phyloP scores from a whole-genome alignment of 92 coral and sea anemone genomes.

The Phenganax marumi region DNA sequence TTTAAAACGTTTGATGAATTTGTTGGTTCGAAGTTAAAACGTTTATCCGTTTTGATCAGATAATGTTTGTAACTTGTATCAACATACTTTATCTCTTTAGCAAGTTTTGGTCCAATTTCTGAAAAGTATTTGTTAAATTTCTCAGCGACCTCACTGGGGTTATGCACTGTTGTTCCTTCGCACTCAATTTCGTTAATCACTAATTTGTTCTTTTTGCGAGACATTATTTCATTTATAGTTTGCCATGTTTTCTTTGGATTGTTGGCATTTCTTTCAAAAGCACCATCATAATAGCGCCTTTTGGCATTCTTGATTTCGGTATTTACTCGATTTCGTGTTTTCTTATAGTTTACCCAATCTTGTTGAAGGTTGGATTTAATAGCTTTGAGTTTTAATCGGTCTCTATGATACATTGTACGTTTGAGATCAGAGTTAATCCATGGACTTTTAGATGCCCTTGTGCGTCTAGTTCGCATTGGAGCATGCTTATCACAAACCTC shows the following conservation, averaged over 20 bases:
- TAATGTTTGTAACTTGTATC: not conserved
- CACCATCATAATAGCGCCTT: slow-evolving; percentile 30
- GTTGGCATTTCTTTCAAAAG: not conserved
- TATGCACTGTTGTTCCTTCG: slow-evolving; percentile 12
- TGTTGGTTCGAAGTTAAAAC: slow-evolving; percentile 1
- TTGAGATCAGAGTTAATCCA: slow-evolving; percentile 23
- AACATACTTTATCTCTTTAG: slow-evolving; percentile 16
- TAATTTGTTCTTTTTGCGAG: slow-evolving; percentile 7
- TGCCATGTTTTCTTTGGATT: slow-evolving; percentile 17
- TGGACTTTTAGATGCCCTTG: slow-evolving; percentile 6
- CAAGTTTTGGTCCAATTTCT: slow-evolving; percentile 26
- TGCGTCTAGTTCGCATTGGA: slow-evolving; percentile 37
- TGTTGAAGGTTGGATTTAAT: not conserved
- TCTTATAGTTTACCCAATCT: slow-evolving; percentile 39
- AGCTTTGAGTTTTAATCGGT: too few species aligned
- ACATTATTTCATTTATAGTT: slow-evolving; percentile 21
- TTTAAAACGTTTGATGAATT: slow-evolving; percentile 42
- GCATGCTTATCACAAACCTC: slow-evolving; percentile 50
- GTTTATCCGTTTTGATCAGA: not conserved
- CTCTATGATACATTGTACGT: too few species aligned
- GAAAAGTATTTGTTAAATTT: slow-evolving; percentile 31
- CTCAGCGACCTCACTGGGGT: slow-evolving; percentile 29
- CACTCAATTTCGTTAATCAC: slow-evolving; percentile 11
- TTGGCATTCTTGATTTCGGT: slow-evolving; percentile 48
- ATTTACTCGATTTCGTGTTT: slow-evolving; percentile 46